Percentiles rank a stretch among this genome's conserved stretches.
These are phyloP conservation scores for Morinoia aosen DNA, from an alignment of 2,888 invertebrate genomes.

Conservation along the genomic window DNA sequence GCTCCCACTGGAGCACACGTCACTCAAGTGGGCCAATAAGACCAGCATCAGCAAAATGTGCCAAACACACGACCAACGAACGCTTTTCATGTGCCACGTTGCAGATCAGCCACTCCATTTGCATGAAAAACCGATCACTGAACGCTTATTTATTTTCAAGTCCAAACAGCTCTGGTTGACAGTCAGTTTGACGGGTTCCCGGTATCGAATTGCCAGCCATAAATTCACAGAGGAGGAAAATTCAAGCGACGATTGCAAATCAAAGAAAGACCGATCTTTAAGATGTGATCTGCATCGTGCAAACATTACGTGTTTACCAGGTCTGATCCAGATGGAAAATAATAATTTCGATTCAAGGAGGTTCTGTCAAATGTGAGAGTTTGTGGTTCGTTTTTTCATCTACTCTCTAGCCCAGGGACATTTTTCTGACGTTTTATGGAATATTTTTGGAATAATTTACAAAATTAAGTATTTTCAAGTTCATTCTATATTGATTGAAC, in stretches of 20 bases:
- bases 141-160: slow-evolving; percentile 50
- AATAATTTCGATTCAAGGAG: neutral
- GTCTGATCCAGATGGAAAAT: neutral
- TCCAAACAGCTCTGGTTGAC: slow-evolving; percentile 43
- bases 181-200: slow-evolving; percentile 43
- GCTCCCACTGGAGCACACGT: slow-evolving; percentile 9
- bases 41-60: slow-evolving; percentile 35
- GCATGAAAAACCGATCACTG: slow-evolving; percentile 35
- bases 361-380: neutral
- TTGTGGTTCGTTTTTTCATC: neutral
- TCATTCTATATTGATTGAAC: too few relatives aligned
- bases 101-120: slow-evolving; percentile 50
- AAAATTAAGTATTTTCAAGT: too few relatives aligned
- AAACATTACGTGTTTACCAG: slow-evolving; percentile 16
- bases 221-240: slow-evolving; percentile 19
- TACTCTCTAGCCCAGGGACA: neutral
- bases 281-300: slow-evolving; percentile 29
- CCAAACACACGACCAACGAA: slow-evolving; percentile 38
- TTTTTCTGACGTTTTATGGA: neutral
- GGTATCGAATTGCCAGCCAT: slow-evolving; percentile 46
- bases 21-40: slow-evolving; percentile 15
- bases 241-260: slow-evolving; percentile 39
- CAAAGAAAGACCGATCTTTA: slow-evolving; percentile 37
- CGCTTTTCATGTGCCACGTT: slow-evolving; percentile 36
- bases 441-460: neutral